phyloP scores from a whole-genome alignment of 2,888 invertebrate species.

The Dinocampus coccinellae region DNA sequence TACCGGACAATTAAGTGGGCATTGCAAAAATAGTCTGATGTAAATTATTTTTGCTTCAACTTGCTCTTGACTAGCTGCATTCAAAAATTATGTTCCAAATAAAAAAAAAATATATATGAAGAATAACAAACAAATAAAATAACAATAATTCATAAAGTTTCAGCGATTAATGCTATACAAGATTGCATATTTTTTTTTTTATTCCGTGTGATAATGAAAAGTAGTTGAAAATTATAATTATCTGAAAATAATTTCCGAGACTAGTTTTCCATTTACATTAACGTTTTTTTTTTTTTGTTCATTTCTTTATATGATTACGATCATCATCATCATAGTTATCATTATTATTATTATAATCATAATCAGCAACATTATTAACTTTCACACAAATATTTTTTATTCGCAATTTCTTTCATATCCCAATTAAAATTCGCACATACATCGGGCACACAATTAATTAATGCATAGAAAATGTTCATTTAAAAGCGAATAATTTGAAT shows the following conservation, averaged over 20 bases:
- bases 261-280: constrained; percentile 35
- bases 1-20: constrained; percentile 48
- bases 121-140: not conserved
- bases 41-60: constrained; percentile 26
- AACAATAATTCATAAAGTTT: not conserved
- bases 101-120: constrained; percentile 13
- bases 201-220: not conserved
- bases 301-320: not conserved
- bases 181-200: not conserved
- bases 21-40: constrained; percentile 36
- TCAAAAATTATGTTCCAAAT: constrained; percentile 41
- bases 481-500: constrained; percentile 1
- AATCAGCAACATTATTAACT: constrained; percentile 29
- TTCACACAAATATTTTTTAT: constrained; percentile 5
- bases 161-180: constrained; percentile 30
- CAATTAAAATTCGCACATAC: constrained; percentile 27
- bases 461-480: not conserved
- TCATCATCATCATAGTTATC: not conserved
- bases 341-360: not conserved
- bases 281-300: constrained; percentile 30
- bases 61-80: constrained; percentile 53
- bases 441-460: constrained; percentile 21
- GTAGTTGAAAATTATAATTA: not conserved
- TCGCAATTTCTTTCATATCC: not conserved
- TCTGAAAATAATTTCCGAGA: constrained; percentile 18